Conservation (phyloP, 2,888 invertebrate genomes). For the Thecocarcelia acutangulata region DNA sequence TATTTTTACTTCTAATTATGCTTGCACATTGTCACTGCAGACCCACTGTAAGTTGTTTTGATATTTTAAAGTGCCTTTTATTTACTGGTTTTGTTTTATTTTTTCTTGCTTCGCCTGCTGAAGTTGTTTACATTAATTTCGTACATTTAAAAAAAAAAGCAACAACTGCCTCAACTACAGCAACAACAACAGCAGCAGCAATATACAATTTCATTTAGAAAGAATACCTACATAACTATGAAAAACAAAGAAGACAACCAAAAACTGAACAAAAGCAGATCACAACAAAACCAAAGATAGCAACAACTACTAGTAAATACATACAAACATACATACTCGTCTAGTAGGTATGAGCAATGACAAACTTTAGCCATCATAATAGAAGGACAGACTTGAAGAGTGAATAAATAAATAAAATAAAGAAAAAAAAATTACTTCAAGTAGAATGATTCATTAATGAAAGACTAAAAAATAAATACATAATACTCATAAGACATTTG, state of each 20-base stretch:
- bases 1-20: no score
- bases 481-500: neutral
- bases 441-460: constrained; percentile 36
- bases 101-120: constrained; percentile 23
- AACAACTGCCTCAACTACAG: neutral
- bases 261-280: constrained; percentile 43
- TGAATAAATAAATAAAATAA: neutral
- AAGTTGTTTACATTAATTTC: constrained; percentile 57
- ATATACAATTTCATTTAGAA: constrained; percentile 1
- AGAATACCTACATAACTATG: neutral
- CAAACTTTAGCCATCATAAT: constrained; percentile 24
- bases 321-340: constrained; percentile 3
- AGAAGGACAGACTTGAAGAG: constrained; percentile 20
- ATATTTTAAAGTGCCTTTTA: constrained; percentile 34
- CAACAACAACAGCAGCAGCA: constrained; percentile 1
- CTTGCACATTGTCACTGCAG: neutral
- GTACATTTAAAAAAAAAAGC: constrained; percentile 25
- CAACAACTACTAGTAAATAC: constrained; percentile 22
- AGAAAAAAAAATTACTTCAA: constrained; percentile 7
- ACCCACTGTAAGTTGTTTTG: constrained; percentile 59
- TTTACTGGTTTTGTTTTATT: constrained; percentile 18
- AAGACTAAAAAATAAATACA: neutral
- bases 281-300: constrained; percentile 26
- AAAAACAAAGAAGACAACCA: constrained; percentile 6
- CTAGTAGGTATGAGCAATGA: constrained; percentile 1